These are phyloP conservation scores for Trissonchulus latispiculum DNA, from an alignment of 2,888 invertebrate species.

Conservation along the genomic window DNA sequence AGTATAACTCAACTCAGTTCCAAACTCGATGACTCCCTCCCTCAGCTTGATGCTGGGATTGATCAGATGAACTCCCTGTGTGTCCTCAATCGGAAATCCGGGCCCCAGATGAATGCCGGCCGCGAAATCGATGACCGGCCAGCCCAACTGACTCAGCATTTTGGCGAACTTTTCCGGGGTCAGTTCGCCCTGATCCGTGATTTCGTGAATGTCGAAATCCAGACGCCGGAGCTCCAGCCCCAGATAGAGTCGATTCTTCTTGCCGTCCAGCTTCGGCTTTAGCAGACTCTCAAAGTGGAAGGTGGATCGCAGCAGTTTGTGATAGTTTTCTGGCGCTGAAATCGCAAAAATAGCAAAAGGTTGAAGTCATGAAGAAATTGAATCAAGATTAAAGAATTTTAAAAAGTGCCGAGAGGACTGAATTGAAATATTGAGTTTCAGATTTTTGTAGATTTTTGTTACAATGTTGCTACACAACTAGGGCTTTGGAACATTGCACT, in stretches of 20 bases:
- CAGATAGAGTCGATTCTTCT: background rate
- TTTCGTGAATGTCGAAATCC: background rate
- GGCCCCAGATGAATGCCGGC: background rate
- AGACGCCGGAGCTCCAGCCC: background rate
- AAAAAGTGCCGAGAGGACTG: no score
- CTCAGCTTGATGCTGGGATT: background rate
- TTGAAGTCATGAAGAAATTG: no score
- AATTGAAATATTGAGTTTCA: no score
- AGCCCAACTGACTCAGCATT: background rate
- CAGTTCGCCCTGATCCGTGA: background rate
- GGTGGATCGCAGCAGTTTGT: background rate
- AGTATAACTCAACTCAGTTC: conserved; percentile 1
- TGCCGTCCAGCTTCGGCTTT: conserved; percentile 1
- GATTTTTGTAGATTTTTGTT: no score
- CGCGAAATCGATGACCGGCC: background rate
- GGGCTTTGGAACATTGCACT: no score
- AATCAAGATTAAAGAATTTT: no score
- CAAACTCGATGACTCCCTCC: background rate
- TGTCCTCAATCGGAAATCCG: conserved; percentile 4
- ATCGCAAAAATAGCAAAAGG: no score
- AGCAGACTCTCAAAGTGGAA: background rate
- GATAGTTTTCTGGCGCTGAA: background rate
- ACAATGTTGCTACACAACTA: no score
- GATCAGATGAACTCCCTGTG: conserved; percentile 1
- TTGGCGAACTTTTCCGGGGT: background rate